Base-by-base conservation (phyloP, 2,113 vertebrate species). In the Raphicerus campestris region DNA sequence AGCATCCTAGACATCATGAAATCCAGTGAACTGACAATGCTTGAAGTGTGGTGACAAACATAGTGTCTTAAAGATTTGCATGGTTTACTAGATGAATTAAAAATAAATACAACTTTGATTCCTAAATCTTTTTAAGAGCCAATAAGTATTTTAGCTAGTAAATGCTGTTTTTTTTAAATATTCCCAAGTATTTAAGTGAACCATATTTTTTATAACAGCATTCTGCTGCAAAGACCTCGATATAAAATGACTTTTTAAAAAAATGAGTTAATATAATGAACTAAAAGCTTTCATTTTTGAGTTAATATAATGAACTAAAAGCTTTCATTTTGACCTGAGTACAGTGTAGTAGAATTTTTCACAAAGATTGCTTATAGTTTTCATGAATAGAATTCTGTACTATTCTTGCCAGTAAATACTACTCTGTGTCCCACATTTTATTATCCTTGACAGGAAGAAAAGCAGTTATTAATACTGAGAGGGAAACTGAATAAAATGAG, bases 21-120 rank as follows among this genome's bases (percentile, higher is more conserved):
- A 94, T 94, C 35, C 19, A 81, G 17, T 26, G 26, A 2, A 51
- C 39, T 82, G 47, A 90, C 19, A n/a, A 78, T 15, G 0, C 39
- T 84, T 80, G 47, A 95, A 91, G 7, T 95, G 20, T 32, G 30
- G 58, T 42, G 94, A 49, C 77, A 94, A 95, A 82, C 11, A 83
- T 1, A 86, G 32, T 28, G 20, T 92, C 87, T 88, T 94, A 75
- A 84, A 94, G 53, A 92, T 91, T 42, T 88, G 35, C 93, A 89
- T 70, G 20, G 35, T 39, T 89, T 92, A 81, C 17, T 82, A 83
- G 55, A 95, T 93, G 87, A 92, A 66, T 85, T 88, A 66, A 92
- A 96, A 96, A 87, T 75, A 86, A 93, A 91, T 32, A 58, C 6
- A 93, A 20, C 53, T 91, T 95, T 89, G 82, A 88, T 84, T 55